Base-by-base conservation (phyloP, 2,797 vertebrate species). In the Scolopax rusticola region DNA sequence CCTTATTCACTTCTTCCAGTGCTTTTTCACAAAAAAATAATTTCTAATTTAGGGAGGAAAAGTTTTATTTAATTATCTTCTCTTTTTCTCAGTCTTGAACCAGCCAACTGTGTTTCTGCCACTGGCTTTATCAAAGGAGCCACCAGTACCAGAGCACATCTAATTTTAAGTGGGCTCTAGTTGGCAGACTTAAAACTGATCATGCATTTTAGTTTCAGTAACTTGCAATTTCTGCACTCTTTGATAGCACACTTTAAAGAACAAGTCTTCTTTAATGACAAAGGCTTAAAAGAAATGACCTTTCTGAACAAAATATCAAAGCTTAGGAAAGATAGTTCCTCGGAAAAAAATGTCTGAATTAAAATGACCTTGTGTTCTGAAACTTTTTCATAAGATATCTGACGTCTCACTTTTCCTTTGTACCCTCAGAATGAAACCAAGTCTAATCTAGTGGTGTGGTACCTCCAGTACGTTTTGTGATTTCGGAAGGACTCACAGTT, bases 231-330 rank as follows among this genome's bases (percentile, higher is more conserved):
- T 98, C 97, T 96, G 97, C 75, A 71, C 7, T 75, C 97, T 98
- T 98, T 98, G 98, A 98, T 98, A 98, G 96, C 28, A 8, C 85
- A 82, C 97, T 98, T 98, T 98, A 98, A 98, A 98, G 98, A 97
- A 95, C 94, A 96, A 98, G 97, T 80, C 28, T 68, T 95, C 96
- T 98, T 97, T 98, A 98, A 98, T 97, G 98, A 97, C 97, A 97
- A 98, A 96, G 94, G 97, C 98, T 98, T 97, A 96, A 98, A 98
- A 98, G 97, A 97, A 98, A 97, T 75, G 97, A 98, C 97, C 97
- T 98, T 97, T 98, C 97, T 97, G 97, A 97, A 97, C 91, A 97
- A 98, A 97, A 97, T 97, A 97, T 98, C 97, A 98, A 98, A 98
- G 97, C 97, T 74, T 89, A 89, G 95, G 85, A 95, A 95, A 98